Base-by-base conservation (phyloP, 1,140 invertebrate genomes). In the Polyergus mexicanus region DNA sequence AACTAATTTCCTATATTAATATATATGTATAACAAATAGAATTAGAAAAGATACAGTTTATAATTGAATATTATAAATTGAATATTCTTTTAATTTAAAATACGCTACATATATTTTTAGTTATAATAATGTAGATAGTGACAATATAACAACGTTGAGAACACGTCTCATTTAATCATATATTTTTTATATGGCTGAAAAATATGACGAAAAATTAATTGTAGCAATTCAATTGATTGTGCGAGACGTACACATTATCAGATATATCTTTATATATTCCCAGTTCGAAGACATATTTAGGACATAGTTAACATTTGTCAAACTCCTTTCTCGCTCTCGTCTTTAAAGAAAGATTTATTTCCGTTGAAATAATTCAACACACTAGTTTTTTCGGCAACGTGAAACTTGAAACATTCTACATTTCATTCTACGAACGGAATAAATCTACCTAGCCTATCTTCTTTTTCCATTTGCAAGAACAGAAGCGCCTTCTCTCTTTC, bases 381-480 rank as follows among this genome's bases (percentile, higher is more conserved):
- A 6, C 47, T 66, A n/a, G 47, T 56, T 54, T 7, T 10, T 10
- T 19, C 35, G 65, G 32, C 62, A 38, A 56, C 47, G 11, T n/a
- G 63, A 69, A 38, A 69, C 47, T 80, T 44, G 16, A 80, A 54
- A 80, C 41, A 68, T 54, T 65, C 28, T 32, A 51, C 63, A 54
- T 77, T 63, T 63, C 38, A 63, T 47, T 77, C 58, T 22, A 38
- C 41, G 60, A 65, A 35, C 28, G 60, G 22, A 65, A 77, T 77
- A 66, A 77, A 66, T 77, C 41, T 62, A 22, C 25, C 28, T 76
- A 44, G 41, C 32, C 38, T 28, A n/a, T n/a, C n/a, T n/a, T 78
- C 16, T 19, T 32, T 25, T 80, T 72, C 56, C 44, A 47, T 32
- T 83, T 19, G 65, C 35, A 22, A 71, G 38, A 58, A 44, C 35